Evolutionary conservation across 2,888 invertebrate species (phyloP), one percentile per base, ranked within the genome.

Genomic region (Tetropium fuscum): DNA sequence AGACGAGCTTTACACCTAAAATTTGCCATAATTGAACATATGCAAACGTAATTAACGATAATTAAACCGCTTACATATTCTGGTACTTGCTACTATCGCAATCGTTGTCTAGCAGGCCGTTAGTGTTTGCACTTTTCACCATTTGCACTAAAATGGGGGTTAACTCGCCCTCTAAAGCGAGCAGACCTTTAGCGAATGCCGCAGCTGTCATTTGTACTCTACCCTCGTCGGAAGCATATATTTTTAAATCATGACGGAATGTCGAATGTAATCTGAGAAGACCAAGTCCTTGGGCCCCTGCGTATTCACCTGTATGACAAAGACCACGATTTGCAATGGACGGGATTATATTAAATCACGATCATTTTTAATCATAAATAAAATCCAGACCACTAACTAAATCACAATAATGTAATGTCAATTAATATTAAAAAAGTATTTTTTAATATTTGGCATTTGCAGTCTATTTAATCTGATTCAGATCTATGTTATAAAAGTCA

Each of bases 181-280:
- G 84, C 20, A 99, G 84, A 0, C 99, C 99, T 84, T 98, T 99
- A 1, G 99, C 97, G 82, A 99, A 99, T 1, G 99, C 99, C 0
- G 99, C 99, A 0, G 99, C 99, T 0, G 99, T 99, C 98, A 99
- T 99, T 83, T 99, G 99, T 1, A 99, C 99, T 55, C 99, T 87
- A 1, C 99, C 99, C 81, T 99, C 99, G 81, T 99, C 99, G 0
- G 98, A 98, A 0, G 99, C 98, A 83, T 99, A 99, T 72, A 99
- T 99, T 85, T 99, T 99, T 60, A 99, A 86, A 82, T 99, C 99
- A 81, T 99, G 98, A 0, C 99, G 91, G 83, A 97, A 99, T 0
- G 99, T 99, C 5, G 98, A 98, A 83, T 99, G 99, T 1, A 99
- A 86, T 64, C 96, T 86, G 16, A 99, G 86, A 4, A 99, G 87